Evolutionary conservation across 2,113 vertebrate species (phyloP).

Genomic region (Zosterops japonicus): DNA sequence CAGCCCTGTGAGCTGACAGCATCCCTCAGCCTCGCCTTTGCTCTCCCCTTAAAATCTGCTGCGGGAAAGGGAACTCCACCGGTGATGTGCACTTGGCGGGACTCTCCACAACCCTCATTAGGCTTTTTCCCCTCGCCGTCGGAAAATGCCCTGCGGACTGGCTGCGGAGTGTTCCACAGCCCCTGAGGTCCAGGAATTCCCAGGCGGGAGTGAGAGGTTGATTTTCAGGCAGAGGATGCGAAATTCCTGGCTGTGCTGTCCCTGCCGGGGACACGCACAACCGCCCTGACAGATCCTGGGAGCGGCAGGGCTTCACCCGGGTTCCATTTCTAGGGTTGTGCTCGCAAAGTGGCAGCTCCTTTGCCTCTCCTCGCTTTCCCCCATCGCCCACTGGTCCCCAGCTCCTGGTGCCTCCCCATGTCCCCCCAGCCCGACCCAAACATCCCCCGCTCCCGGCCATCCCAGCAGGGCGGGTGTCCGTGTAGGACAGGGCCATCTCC

Average conservation of each 20-base stretch:
- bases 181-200: not conserved
- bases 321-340: not conserved
- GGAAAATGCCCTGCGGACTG: not conserved
- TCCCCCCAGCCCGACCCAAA: not conserved
- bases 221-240: rapidly evolving
- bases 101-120: not conserved
- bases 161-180: too few species aligned
- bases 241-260: not conserved
- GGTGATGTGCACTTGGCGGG: rapidly evolving
- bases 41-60: not conserved
- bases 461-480: rapidly evolving
- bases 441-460: not conserved
- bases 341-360: not conserved
- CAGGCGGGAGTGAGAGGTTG: not conserved
- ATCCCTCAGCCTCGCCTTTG: not conserved
- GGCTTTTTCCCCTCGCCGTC: not conserved
- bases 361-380: not conserved
- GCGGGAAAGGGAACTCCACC: not conserved
- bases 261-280: not conserved
- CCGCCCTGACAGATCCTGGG: not conserved
- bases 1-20: not conserved
- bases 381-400: not conserved
- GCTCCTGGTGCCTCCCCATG: too few species aligned
- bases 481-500: rapidly evolving
- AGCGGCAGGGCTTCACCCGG: not conserved